Base-by-base conservation (phyloP, 2,888 invertebrate species). In the Tiliacea citrago region DNA sequence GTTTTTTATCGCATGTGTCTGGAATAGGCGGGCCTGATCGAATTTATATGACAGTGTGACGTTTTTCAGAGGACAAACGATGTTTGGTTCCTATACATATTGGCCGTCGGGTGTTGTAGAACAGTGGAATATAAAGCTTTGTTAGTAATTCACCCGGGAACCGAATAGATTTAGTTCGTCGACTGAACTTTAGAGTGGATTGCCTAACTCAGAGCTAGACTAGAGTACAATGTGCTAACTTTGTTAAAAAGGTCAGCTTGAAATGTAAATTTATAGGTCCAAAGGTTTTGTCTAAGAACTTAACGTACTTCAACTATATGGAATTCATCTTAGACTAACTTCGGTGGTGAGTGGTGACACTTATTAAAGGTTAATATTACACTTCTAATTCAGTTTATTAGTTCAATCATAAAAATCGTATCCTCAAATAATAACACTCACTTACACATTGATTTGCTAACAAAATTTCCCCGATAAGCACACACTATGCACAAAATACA, bases 1-100 rank as follows among this genome's bases (percentile, higher is more conserved):
- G 91, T 90, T 91, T 92, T 94, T 93, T 93, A 92, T 93, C 88
- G 89, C 90, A 86, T 91, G 88, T 90, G 91, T 86, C 85, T 81
- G 87, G 88, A 89, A 90, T 88, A 90, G 88, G 87, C 86, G 77
- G 82, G 82, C 24, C 85, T 90, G 90, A 94, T 94, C 91, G 92
- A 92, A 90, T 94, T 93, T 94, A 90, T 91, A 90, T 91, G 89
- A 89, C 87, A 88, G 80, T 83, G 88, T 87, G 88, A 87, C 87
- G 88, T 88, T 89, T 89, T 79, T 73, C 53, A 73, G 79, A 75
- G 85, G 84, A 88, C 86, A 88, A 88, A 88, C 86, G 86, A 86
- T 79, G 82, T 86, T 86, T 87, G 83, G 77, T 74, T 72, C 45
- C 70, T 65, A 86, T 89, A 88, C 65, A 86, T 89, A 88, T 89